Base-by-base conservation (phyloP, 2,113 vertebrate genomes). In the Gallinago media region DNA sequence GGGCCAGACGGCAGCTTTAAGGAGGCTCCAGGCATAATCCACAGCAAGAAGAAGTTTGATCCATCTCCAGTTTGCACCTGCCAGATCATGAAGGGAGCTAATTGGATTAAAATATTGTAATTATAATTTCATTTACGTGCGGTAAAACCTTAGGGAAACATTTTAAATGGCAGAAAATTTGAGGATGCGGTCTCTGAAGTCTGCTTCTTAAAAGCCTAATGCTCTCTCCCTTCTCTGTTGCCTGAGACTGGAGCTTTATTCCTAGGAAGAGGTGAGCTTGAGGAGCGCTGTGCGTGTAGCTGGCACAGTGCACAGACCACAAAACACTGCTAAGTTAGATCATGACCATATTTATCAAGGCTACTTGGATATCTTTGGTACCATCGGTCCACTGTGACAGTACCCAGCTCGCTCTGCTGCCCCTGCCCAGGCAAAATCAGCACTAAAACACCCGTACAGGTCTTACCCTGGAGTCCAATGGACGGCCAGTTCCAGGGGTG, bases 71-170 rank as follows among this genome's bases (percentile, higher is more conserved):
- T 96, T 96, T 96, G 92, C 96, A 97, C 96, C 96, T 97, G 96
- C 95, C 94, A 95, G 85, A 94, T 96, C 96, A 92, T 61, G 91
- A 93, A 96, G 80, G 62, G 80, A 96, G 91, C 88, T 96, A 97
- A 97, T 94, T 96, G 96, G 96, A 94, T 97, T 97, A 96, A 97
- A 96, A 96, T 89, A 96, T 89, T 94, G 76, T 91, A 96, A 97
- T 96, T 96, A 95, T 85, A 18, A 92, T 96, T 94, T 96, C 86
- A 96, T 95, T 96, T 97, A 92, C 21, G 42, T 91, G 73, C 1
- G 14, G 83, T 46, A 96, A 97, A 95, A 95, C 96, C 96, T 95
- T 81, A 68, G 94, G 95, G 96, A 96, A 95, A 94, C 40, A 42
- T 93, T 89, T 85, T 96, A 95, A 96, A 94, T 95, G 89, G 94